These are phyloP conservation scores for Hermatobates lingyangjiaoensis DNA, from an alignment of 1,140 invertebrate genomes.

Conservation along the genomic window DNA sequence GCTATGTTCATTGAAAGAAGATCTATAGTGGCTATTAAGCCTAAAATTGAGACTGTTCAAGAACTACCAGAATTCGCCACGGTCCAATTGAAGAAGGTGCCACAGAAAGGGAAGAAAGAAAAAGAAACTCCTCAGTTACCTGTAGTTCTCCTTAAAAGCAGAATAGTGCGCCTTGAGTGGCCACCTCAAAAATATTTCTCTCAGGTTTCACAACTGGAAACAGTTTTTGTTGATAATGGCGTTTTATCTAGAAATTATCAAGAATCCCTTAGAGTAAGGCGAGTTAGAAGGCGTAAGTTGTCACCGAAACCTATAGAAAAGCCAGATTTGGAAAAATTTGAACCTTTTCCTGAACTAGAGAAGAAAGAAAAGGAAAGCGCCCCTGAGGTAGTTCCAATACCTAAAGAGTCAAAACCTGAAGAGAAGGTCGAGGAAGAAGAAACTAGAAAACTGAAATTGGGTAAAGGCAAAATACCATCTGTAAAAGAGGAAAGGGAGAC, in stretches of 20 bases:
- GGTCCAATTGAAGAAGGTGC: slow-evolving; percentile 41
- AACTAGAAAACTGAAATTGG: slow-evolving; percentile 24
- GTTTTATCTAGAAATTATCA: slow-evolving; percentile 45
- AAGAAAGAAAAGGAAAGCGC: no score
- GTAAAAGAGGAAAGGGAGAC: slow-evolving; percentile 15
- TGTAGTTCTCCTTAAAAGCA: slow-evolving; percentile 42
- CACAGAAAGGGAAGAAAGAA: slow-evolving; percentile 27
- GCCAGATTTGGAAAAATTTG: neutral
- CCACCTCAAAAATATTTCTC: slow-evolving; percentile 24
- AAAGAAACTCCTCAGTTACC: slow-evolving; percentile 29
- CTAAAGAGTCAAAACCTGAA: slow-evolving; percentile 9
- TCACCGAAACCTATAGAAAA: slow-evolving; percentile 25
- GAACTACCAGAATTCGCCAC: slow-evolving; percentile 35
- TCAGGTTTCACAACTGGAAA: slow-evolving; percentile 17
- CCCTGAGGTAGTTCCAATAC: slow-evolving; percentile 15
- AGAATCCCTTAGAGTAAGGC: slow-evolving; percentile 39
- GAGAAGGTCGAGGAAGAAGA: slow-evolving; percentile 23
- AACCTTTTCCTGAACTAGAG: neutral
- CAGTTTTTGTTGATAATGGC: slow-evolving; percentile 31
- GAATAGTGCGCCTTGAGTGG: slow-evolving; percentile 30
- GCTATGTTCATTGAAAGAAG: slow-evolving; percentile 7
- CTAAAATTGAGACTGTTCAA: slow-evolving; percentile 20
- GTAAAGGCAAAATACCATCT: slow-evolving; percentile 22
- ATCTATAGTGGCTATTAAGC: slow-evolving; percentile 13
- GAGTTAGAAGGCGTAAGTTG: slow-evolving; percentile 30